Evolutionary conservation across 2,797 vertebrate species (phyloP).

Genomic region (Apodemus agrarius): DNA sequence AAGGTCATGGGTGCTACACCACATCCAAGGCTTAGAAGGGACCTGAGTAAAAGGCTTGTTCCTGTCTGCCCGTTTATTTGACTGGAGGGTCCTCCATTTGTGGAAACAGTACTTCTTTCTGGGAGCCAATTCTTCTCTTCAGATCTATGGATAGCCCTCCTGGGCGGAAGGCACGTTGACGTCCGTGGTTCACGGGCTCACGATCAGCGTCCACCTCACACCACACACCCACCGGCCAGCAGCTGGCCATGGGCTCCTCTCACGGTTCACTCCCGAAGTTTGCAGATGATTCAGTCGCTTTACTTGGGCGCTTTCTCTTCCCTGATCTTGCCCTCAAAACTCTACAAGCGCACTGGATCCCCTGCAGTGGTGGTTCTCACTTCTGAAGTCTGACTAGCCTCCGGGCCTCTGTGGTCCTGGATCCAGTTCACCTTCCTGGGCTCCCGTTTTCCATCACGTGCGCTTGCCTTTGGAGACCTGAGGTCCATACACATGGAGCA

Average conservation of each 20-base stretch:
- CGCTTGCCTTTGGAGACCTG: not conserved
- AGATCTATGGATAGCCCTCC: not conserved
- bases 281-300: not conserved
- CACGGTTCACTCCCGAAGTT: not conserved
- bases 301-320: not conserved
- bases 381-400: not conserved
- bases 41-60: not conserved
- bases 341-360: not conserved
- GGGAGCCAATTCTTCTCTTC: not conserved
- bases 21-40: not conserved
- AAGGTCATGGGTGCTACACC: not conserved
- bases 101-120: not conserved
- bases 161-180: not conserved
- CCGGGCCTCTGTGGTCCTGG: not conserved
- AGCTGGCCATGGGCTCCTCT: not conserved
- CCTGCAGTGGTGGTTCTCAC: not conserved
- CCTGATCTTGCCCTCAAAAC: not conserved
- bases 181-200: not conserved
- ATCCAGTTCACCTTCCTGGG: not conserved
- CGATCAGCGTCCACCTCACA: too few relatives aligned
- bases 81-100: not conserved
- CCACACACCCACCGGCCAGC: not conserved
- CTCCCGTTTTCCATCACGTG: not conserved
- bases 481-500: too few relatives aligned
- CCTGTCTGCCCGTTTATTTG: not conserved